These are phyloP conservation scores for Enteromius unitaeniatus DNA, from an alignment of 2,797 vertebrate genomes.

Conservation along the genomic window DNA sequence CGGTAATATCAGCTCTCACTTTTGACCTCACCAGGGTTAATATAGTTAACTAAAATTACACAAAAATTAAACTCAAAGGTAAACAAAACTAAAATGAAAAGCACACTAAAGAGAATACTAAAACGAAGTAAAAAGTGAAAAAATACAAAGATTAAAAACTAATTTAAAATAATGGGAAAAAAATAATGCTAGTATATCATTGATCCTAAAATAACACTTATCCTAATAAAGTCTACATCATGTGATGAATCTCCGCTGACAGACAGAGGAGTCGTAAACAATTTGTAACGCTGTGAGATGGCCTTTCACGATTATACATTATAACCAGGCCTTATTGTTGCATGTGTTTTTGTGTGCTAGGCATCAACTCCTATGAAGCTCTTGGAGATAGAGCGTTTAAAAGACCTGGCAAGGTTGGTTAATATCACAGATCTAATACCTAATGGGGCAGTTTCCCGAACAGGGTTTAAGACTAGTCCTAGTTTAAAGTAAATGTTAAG, in stretches of 20 bases:
- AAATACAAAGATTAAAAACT: no score
- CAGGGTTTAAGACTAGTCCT: no score
- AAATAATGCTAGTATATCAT: background rate
- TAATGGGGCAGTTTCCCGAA: no score
- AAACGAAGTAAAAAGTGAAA: no score
- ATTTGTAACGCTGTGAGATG: background rate
- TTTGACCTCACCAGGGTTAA: constrained; percentile 1
- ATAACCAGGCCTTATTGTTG: constrained; percentile 16
- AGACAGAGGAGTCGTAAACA: background rate
- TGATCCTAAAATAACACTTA: background rate
- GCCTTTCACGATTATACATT: background rate
- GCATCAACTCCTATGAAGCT: constrained; percentile 91
- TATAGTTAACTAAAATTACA: background rate
- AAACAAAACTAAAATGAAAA: background rate
- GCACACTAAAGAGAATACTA: no score
- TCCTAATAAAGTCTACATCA: background rate
- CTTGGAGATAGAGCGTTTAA: constrained; percentile 87
- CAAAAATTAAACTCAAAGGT: no score
- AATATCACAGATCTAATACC: constrained; percentile 21
- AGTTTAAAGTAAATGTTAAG: no score
- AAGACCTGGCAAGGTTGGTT: constrained; percentile 86
- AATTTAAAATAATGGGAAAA: background rate
- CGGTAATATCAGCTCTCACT: constrained; percentile 77
- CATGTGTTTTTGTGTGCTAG: constrained; percentile 70
- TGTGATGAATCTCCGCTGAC: background rate